These are phyloP conservation scores for Pardalotus punctatus DNA, from an alignment of 2,113 vertebrate genomes.

Conservation along the genomic window DNA sequence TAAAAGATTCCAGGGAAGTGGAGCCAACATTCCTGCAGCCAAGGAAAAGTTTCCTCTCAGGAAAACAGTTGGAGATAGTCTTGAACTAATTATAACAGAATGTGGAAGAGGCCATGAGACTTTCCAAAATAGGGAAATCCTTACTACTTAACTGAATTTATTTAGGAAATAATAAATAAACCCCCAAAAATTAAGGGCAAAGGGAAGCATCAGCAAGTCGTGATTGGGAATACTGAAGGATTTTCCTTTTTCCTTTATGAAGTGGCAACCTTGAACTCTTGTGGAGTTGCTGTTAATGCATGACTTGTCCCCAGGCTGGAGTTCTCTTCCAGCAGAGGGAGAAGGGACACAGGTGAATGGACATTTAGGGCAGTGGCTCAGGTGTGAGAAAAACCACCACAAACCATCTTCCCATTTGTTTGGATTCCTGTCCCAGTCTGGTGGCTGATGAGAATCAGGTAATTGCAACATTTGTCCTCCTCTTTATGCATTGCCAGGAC, in stretches of 20 bases:
- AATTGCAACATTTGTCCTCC: neutral
- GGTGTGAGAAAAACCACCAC: neutral
- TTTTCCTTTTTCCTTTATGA: neutral
- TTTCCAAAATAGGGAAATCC: neutral
- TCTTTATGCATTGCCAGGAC: neutral
- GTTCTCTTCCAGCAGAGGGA: neutral
- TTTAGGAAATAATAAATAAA: neutral
- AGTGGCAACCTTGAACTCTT: neutral
- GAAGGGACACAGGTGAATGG: neutral
- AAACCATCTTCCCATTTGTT: neutral
- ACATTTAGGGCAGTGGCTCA: neutral
- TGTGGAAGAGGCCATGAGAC: neutral
- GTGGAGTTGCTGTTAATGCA: neutral
- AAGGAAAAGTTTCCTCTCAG: neutral
- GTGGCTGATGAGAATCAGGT: neutral
- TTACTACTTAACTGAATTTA: neutral
- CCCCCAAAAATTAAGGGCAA: neutral
- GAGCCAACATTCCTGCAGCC: conserved; percentile 11
- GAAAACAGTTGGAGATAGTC: neutral
- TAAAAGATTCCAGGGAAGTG: neutral
- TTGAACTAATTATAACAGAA: neutral
- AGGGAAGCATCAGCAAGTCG: neutral
- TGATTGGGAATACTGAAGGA: neutral
- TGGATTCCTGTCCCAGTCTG: neutral
- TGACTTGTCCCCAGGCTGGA: neutral